Evolutionary conservation across 2,113 vertebrate genomes (phyloP).

Genomic region (Tragelaphus buxtoni): DNA sequence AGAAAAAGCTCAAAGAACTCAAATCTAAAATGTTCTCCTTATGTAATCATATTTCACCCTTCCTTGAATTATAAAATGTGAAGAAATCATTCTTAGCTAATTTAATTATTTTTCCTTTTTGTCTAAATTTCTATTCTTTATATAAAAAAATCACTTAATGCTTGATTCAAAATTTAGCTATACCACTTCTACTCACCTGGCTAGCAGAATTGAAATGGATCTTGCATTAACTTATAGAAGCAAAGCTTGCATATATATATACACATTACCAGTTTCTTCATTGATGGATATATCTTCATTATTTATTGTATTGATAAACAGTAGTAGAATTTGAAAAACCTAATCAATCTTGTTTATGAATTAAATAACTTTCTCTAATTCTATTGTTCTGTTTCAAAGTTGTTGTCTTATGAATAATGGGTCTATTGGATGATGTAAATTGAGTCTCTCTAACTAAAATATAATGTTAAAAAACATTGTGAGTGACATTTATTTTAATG

Average conservation of each 20-base stretch:
- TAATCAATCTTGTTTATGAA: not conserved
- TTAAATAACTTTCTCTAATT: not conserved
- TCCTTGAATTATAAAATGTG: not conserved
- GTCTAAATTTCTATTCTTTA: not conserved
- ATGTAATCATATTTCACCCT: not conserved
- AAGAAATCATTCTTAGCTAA: not conserved
- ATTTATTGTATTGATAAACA: not conserved
- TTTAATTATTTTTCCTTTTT: not conserved
- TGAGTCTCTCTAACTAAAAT: not conserved
- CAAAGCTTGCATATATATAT: not conserved
- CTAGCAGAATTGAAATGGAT: not conserved
- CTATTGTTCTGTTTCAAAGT: not conserved
- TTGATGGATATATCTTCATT: not conserved
- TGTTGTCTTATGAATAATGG: not conserved
- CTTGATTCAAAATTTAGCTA: not conserved
- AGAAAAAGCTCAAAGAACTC: slow-evolving; percentile 97
- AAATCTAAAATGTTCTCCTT: slow-evolving; percentile 71
- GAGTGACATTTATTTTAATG: not conserved
- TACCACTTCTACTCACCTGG: not conserved
- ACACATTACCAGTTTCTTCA: not conserved
- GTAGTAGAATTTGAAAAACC: not conserved
- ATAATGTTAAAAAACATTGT: not conserved
- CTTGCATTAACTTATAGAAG: not conserved
- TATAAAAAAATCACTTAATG: not conserved
- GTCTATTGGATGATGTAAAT: not conserved